Conservation (phyloP, 2,888 invertebrate genomes). For the Nasonia oneida region DNA sequence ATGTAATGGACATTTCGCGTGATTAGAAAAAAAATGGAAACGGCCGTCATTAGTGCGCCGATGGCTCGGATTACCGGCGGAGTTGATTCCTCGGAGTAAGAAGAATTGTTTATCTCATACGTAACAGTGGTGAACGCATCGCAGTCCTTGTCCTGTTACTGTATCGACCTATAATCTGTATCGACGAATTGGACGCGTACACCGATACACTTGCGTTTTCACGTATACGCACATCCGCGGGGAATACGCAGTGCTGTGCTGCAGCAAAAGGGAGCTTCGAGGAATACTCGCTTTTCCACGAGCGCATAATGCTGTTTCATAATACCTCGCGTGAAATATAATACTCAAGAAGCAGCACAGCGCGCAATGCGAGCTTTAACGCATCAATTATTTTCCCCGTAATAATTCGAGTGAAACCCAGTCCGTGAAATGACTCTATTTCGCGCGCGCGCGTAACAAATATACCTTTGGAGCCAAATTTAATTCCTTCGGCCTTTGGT, state of each 20-base stretch:
- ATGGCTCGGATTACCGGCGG: not conserved
- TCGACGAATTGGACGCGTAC: no score
- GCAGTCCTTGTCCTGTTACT: no score
- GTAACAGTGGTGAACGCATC: not conserved
- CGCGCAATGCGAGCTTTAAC: not conserved
- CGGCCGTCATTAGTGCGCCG: not conserved
- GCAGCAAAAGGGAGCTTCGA: not conserved
- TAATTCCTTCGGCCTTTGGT: no score
- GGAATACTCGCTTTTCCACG: not conserved
- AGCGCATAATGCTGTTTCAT: not conserved
- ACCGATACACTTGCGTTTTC: no score
- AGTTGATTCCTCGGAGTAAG: not conserved
- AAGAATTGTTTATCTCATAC: not conserved
- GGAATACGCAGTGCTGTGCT: no score
- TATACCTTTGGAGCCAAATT: not conserved
- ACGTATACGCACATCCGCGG: no score
- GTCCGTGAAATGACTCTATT: not conserved
- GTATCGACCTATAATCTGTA: no score
- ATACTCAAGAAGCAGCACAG: not conserved
- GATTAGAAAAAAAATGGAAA: not conserved
- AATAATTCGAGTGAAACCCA: not conserved
- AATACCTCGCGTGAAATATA: not conserved
- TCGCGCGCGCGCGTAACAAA: no score
- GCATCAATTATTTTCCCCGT: not conserved
- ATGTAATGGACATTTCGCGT: not conserved